phyloP scores from a whole-genome alignment of 2,113 vertebrate species.

The Eonycteris spelaea region DNA sequence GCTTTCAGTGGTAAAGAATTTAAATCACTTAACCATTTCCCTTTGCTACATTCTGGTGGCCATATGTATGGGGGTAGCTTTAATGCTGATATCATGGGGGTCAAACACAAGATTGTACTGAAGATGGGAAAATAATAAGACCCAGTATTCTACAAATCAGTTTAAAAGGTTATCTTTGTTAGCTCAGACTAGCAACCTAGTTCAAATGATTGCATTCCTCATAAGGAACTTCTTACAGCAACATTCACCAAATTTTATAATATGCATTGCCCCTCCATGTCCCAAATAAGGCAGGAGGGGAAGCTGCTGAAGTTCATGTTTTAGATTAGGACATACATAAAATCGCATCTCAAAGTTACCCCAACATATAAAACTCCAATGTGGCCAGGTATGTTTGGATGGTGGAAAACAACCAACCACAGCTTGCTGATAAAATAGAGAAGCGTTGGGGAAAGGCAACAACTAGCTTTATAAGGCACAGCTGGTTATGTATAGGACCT shows the following conservation, averaged over 20 bases:
- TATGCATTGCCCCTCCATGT: slow-evolving; percentile 4
- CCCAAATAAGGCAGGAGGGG: slow-evolving; percentile 69
- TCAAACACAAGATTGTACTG: slow-evolving; percentile 67
- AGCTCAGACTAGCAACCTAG: slow-evolving; percentile 66
- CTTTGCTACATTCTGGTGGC: slow-evolving; percentile 68
- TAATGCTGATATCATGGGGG: slow-evolving; percentile 36
- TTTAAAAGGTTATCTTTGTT: slow-evolving; percentile 72
- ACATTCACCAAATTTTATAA: slow-evolving; percentile 58
- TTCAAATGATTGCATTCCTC: slow-evolving; percentile 70
- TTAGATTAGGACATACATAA: slow-evolving; percentile 81
- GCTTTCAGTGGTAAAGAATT: slow-evolving; percentile 68
- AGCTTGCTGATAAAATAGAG: slow-evolving; percentile 80
- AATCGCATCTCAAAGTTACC: slow-evolving; percentile 78
- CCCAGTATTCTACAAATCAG: slow-evolving; percentile 34
- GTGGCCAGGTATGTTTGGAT: slow-evolving; percentile 81
- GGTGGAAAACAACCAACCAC: slow-evolving; percentile 81
- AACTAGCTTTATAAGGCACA: slow-evolving; percentile 80
- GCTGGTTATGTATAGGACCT: slow-evolving; percentile 75
- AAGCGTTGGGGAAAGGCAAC: background rate
- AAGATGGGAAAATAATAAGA: slow-evolving; percentile 70
- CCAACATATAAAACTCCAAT: slow-evolving; percentile 82
- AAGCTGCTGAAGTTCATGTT: slow-evolving; percentile 76
- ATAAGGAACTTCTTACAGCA: slow-evolving; percentile 71
- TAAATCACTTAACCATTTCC: slow-evolving; percentile 67
- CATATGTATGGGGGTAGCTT: slow-evolving; percentile 67